These are phyloP conservation scores for Drosophila teissieri DNA, from an alignment of 1,140 invertebrate genomes.

Conservation along the genomic window DNA sequence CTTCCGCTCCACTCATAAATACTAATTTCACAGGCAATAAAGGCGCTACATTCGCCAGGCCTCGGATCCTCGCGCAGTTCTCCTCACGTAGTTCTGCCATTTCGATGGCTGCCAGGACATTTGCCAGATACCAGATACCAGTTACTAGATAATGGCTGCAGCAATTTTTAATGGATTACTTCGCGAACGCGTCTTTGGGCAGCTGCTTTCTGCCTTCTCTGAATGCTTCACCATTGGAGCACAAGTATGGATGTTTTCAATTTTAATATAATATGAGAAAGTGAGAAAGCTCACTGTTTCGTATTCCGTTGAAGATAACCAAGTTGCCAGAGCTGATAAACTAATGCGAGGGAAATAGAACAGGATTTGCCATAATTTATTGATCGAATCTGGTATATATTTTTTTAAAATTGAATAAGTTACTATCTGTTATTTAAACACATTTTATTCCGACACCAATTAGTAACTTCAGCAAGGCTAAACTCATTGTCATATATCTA, in stretches of 20 bases:
- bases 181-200: conserved; percentile 34
- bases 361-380: background rate
- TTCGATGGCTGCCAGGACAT: conserved; percentile 68
- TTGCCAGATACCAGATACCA: conserved; percentile 63
- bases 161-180: conserved; percentile 78
- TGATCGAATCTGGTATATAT: background rate
- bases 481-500: too few species aligned
- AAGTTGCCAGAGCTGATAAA: background rate
- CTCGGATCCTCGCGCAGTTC: conserved; percentile 19
- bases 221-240: too few species aligned
- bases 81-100: conserved; percentile 67
- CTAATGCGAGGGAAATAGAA: too few species aligned
- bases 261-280: conserved; percentile 10
- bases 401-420: background rate
- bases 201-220: conserved; percentile 6
- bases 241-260: conserved; percentile 7
- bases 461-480: too few species aligned
- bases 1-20: conserved; percentile 77
- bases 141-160: conserved; percentile 18
- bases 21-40: conserved; percentile 85
- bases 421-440: background rate
- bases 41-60: conserved; percentile 72
- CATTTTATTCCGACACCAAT: too few species aligned
- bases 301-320: background rate
- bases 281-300: background rate